phyloP scores from a whole-genome alignment of 2,113 vertebrate genomes.

The Lynx canadensis region DNA sequence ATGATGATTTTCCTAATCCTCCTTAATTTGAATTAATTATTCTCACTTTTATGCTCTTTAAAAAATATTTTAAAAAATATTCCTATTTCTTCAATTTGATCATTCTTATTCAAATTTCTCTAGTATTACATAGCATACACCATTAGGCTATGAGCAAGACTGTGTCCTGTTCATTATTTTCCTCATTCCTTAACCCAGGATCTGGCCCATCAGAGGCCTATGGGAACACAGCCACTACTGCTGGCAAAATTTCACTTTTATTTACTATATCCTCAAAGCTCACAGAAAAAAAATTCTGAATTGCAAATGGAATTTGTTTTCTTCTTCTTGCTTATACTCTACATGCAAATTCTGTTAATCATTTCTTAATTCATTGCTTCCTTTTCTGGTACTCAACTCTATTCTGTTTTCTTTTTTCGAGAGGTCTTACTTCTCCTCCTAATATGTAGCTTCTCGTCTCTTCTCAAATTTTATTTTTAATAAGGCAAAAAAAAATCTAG shows the following conservation, averaged over 20 bases:
- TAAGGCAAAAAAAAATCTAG: neutral
- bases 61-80: neutral
- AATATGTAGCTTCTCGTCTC: constrained; percentile 23
- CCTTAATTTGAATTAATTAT: neutral
- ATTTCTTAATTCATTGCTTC: constrained; percentile 19
- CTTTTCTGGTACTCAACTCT: constrained; percentile 16
- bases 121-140: neutral
- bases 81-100: neutral
- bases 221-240: neutral
- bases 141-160: neutral
- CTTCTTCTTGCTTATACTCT: neutral
- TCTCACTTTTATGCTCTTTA: neutral
- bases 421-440: neutral
- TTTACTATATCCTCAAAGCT: neutral
- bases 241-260: neutral
- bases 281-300: neutral
- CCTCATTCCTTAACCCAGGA: neutral
- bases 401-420: constrained; percentile 34
- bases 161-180: neutral
- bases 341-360: neutral
- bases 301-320: neutral
- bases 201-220: neutral
- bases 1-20: neutral
- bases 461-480: constrained; percentile 48
- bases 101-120: neutral